Base-by-base conservation (phyloP, 1,140 invertebrate genomes). In the Campoletis sonorensis region DNA sequence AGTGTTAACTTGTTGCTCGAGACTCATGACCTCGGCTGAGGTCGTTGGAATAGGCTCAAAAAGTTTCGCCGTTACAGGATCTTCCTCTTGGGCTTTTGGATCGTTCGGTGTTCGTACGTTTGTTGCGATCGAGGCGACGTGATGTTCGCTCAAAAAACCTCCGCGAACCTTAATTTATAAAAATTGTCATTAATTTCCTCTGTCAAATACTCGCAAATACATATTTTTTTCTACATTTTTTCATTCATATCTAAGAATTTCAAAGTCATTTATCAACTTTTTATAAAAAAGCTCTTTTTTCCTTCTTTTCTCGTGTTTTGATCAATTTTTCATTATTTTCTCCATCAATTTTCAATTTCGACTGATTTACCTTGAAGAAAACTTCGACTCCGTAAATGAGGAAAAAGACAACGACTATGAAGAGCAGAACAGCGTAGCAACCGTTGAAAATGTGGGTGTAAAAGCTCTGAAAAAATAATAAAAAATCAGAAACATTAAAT, bases 311-410 rank as follows among this genome's bases (percentile, higher is more conserved):
- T 58, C 54, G 21, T 8, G 15, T 58, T 21, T 58, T 10, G 1
- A 4, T 58, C 54, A 11, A 2, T 13, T n/a, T 23, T 23, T 23
- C 40, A 11, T 11, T 45, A 4, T 45, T 1, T 45, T 45, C 13
- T 33, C 30, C 30, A 33, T 33, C 13, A 45, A 45, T 45, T 45
- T 45, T 37, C 4, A 37, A 37, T 37, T 37, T 88, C n/a, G n/a
- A n/a, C n/a, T n/a, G n/a, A n/a, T n/a, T 93, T 90, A 98, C 96
- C 94, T 98, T 98, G 88, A 98, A 98, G 90, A 96, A 98, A 1
- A 98, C 97, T 93, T 98, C 97, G 13, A 98, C 96, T 30, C 98
- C 98, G 91, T 98, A 99, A 78, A 98, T 97, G 45, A 99, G 94
- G 91, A 98, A 98, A 92, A 98, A 98, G 10, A 98, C 93, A 30